phyloP scores from a whole-genome alignment of 1,140 invertebrate species.

The Diploscapter pachys region DNA sequence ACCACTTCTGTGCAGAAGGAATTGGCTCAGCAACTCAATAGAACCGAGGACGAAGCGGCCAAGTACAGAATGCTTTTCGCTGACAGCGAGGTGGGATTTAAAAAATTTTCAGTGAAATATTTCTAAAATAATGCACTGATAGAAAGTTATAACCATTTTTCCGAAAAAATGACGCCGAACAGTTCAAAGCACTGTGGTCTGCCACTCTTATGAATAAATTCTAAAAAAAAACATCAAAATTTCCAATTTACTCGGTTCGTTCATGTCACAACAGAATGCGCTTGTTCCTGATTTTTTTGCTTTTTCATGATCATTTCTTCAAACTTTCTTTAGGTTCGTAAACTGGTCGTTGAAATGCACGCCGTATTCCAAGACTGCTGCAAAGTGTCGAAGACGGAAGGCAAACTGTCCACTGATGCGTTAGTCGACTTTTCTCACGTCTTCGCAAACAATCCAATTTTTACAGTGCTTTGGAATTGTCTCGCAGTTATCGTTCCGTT shows the following conservation, averaged over 20 bases:
- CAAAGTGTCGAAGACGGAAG: not conserved
- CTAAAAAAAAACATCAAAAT: not conserved
- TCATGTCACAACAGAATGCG: not conserved
- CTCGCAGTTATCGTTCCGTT: constrained; percentile 10
- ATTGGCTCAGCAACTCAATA: no score
- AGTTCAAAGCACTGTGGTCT: not conserved
- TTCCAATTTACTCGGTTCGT: no score
- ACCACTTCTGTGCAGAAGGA: no score
- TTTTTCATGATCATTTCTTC: no score
- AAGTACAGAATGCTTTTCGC: no score
- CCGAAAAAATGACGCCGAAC: not conserved
- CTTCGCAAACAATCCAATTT: not conserved
- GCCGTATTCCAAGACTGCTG: constrained; percentile 4
- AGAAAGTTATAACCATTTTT: no score
- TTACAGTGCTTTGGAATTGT: constrained; percentile 10
- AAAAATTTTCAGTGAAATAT: no score
- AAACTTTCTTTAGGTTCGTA: not conserved
- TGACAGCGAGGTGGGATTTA: no score
- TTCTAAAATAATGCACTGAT: no score
- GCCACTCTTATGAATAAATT: not conserved
- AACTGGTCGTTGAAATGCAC: constrained; percentile 19
- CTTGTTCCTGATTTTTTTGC: not conserved
- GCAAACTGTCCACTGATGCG: constrained; percentile 4
- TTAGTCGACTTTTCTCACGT: constrained; percentile 1
- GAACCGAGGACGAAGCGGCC: no score